phyloP scores from a whole-genome alignment of 2,888 invertebrate species.

The Philonicus albiceps region DNA sequence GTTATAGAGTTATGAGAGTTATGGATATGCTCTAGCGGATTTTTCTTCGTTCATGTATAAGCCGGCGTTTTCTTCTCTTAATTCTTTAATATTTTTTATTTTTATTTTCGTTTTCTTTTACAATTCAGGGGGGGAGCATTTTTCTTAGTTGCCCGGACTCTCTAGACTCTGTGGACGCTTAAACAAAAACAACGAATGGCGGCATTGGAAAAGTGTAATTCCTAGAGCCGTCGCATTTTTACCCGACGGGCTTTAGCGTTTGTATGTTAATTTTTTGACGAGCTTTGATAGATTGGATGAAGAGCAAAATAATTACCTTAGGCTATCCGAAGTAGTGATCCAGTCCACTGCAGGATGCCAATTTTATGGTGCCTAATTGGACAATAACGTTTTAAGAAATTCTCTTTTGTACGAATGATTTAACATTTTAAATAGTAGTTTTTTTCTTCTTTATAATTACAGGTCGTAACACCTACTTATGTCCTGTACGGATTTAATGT shows the following conservation, averaged over 20 bases:
- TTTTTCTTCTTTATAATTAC: neutral
- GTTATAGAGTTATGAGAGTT: neutral
- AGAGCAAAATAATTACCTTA: neutral
- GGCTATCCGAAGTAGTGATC: neutral
- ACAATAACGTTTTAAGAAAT: neutral
- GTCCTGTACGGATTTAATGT: conserved; percentile 12
- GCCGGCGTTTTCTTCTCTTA: neutral
- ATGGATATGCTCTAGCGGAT: neutral
- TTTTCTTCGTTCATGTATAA: neutral
- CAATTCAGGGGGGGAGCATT: neutral
- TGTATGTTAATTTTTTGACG: neutral
- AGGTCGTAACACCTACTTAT: conserved; percentile 1
- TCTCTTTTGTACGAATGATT: neutral
- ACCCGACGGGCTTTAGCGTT: neutral
- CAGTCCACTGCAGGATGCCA: neutral
- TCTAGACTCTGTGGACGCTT: neutral
- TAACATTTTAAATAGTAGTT: neutral
- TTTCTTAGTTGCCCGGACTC: neutral
- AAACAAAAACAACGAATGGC: neutral
- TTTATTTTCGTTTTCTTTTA: neutral
- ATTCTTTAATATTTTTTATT: neutral
- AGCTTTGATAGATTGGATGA: neutral
- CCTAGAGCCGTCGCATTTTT: neutral
- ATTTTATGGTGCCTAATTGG: neutral
- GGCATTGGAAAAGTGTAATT: neutral